Conservation (phyloP, 2,888 invertebrate genomes). For the Ganaspis brasiliensis region DNA sequence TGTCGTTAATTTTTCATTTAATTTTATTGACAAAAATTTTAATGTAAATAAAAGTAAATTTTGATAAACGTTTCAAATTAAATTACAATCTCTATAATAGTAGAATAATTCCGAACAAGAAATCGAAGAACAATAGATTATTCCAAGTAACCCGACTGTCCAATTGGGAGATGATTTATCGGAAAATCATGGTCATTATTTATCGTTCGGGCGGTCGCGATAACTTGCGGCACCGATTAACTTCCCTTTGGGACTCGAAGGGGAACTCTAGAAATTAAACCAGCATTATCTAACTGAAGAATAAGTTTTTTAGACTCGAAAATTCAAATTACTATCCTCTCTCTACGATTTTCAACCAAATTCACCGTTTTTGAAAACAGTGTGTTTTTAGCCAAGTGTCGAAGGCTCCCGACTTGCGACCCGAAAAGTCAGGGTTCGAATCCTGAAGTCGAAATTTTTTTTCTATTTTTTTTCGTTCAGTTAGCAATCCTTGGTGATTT, state of each 20-base stretch:
- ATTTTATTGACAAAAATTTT: no score
- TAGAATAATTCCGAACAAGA: slow-evolving; percentile 5
- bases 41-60: no score
- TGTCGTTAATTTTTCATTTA: no score
- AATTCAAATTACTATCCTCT: neutral
- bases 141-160: slow-evolving; percentile 22
- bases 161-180: slow-evolving; percentile 28
- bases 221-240: slow-evolving; percentile 22
- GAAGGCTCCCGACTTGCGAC: neutral
- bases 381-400: neutral
- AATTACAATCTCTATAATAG: neutral
- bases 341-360: neutral
- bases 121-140: slow-evolving; percentile 17
- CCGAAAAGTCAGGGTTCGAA: neutral
- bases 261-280: neutral
- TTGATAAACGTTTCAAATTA: no score
- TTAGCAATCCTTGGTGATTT: no score
- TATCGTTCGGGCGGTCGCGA: slow-evolving; percentile 23
- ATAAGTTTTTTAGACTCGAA: neutral
- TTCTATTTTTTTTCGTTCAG: neutral
- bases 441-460: neutral
- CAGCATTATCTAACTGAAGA: neutral
- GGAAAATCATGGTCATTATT: slow-evolving; percentile 35
- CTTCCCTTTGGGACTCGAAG: slow-evolving; percentile 28
- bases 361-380: neutral